Percentiles rank a stretch among this genome's conserved stretches.
Conservation (phyloP, 2,888 invertebrate genomes). For the Steinernema scapterisci region DNA sequence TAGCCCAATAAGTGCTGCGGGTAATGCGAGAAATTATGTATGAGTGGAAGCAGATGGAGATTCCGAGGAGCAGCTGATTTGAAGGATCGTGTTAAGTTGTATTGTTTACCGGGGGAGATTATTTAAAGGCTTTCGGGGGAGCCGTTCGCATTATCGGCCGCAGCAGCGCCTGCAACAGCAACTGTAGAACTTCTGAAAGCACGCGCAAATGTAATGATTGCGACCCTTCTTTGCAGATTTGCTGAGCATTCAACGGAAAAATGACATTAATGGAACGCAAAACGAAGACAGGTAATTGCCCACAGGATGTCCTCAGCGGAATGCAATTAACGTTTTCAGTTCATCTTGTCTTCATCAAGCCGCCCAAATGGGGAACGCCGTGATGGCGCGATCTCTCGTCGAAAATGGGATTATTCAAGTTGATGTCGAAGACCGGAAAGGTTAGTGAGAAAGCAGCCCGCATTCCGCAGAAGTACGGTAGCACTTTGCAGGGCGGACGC, state of each 20-base stretch:
- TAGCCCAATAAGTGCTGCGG: not conserved
- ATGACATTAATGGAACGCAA: not conserved
- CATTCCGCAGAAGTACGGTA: not conserved
- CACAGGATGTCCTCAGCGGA: not conserved
- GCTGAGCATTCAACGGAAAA: constrained; percentile 45
- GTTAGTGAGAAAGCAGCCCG: constrained; percentile 28
- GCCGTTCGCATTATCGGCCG: not conserved
- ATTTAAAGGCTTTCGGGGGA: not conserved
- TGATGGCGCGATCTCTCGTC: constrained; percentile 45
- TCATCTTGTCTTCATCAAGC: constrained; percentile 47
- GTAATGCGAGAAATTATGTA: not conserved
- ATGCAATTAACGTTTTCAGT: constrained; percentile 30
- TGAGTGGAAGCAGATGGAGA: not conserved
- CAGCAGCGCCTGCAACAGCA: not conserved
- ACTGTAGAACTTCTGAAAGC: not conserved
- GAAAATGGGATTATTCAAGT: constrained; percentile 43
- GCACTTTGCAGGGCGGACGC: constrained; percentile 43
- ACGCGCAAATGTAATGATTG: not conserved
- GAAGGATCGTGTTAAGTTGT: constrained; percentile 30
- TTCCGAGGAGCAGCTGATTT: not conserved
- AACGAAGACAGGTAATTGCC: constrained; percentile 43
- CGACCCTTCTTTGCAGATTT: constrained; percentile 46
- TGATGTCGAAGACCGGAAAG: constrained; percentile 48
- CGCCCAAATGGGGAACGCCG: constrained; percentile 48
- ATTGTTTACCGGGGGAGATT: constrained; percentile 16